phyloP scores from a whole-genome alignment of 2,888 invertebrate species.

The Octonoba sinensis region DNA sequence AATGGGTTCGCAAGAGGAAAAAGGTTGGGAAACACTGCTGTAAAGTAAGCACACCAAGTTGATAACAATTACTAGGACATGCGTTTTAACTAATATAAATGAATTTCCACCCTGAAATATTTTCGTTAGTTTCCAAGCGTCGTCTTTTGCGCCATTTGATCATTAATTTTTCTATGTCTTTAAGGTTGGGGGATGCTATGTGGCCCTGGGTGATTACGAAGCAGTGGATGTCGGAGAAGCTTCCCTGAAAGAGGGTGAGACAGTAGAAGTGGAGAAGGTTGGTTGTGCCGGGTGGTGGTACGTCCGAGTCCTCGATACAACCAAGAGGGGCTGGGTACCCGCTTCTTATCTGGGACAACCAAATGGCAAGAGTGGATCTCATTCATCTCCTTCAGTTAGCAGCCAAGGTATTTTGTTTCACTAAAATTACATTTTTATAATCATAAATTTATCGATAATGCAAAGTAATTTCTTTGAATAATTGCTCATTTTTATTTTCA shows the following conservation, averaged over 20 bases:
- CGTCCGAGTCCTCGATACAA: conserved; percentile 73
- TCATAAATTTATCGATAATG: too few species aligned
- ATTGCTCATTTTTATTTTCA: neutral
- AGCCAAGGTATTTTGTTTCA: conserved; percentile 67
- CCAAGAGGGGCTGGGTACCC: conserved; percentile 90
- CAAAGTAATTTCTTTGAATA: neutral
- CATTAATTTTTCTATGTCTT: neutral
- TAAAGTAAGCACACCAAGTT: too few species aligned
- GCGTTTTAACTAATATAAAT: too few species aligned
- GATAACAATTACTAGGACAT: too few species aligned
- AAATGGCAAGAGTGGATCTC: conserved; percentile 69
- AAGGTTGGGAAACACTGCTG: too few species aligned
- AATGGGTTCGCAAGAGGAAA: too few species aligned
- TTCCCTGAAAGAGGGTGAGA: conserved; percentile 89
- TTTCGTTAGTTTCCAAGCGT: too few species aligned
- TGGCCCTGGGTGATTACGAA: conserved; percentile 92
- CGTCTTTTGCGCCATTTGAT: too few species aligned
- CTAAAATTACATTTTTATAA: too few species aligned
- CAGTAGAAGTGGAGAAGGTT: conserved; percentile 87
- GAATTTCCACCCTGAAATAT: too few species aligned
- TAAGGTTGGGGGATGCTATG: conserved; percentile 77
- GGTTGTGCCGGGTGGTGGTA: conserved; percentile 71
- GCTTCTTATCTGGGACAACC: conserved; percentile 87
- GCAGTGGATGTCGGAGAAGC: conserved; percentile 92
- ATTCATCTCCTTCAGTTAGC: conserved; percentile 68